These are phyloP conservation scores for Eospalax fontanierii DNA, from an alignment of 2,797 vertebrate species.

Conservation along the genomic window DNA sequence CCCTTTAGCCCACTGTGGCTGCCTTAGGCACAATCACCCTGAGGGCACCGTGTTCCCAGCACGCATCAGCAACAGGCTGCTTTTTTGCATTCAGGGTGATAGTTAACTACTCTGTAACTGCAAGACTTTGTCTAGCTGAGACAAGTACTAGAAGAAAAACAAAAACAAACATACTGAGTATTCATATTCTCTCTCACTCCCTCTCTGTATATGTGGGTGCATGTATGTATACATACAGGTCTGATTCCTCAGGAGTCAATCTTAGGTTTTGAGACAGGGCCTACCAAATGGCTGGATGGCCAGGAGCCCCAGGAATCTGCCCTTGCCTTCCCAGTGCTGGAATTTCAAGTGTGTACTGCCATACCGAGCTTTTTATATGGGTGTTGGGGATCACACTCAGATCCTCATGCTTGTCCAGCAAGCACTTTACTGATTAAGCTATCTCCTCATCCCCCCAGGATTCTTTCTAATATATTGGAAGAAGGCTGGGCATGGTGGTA, in stretches of 20 bases:
- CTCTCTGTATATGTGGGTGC: no score
- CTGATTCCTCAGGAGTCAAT: background rate
- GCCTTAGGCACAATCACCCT: conserved; percentile 8
- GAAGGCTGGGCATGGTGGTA: background rate
- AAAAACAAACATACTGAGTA: conserved; percentile 69
- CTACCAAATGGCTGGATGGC: background rate
- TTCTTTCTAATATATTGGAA: background rate
- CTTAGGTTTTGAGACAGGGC: background rate
- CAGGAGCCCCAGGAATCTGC: no score
- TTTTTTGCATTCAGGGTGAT: conserved; percentile 28
- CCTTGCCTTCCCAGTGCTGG: background rate
- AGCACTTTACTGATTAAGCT: background rate
- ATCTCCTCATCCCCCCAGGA: background rate
- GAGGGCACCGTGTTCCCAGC: background rate
- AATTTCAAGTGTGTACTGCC: background rate
- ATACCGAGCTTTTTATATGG: background rate
- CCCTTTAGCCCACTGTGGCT: conserved; percentile 15
- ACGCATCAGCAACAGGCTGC: background rate
- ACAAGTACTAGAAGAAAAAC: conserved; percentile 65
- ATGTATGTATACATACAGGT: background rate
- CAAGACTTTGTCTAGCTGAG: conserved; percentile 75
- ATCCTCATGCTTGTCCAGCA: background rate
- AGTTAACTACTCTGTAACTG: background rate
- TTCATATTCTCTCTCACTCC: background rate
- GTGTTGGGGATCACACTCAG: background rate